phyloP scores from a whole-genome alignment of 2,797 vertebrate species.

The Dallia pectoralis region DNA sequence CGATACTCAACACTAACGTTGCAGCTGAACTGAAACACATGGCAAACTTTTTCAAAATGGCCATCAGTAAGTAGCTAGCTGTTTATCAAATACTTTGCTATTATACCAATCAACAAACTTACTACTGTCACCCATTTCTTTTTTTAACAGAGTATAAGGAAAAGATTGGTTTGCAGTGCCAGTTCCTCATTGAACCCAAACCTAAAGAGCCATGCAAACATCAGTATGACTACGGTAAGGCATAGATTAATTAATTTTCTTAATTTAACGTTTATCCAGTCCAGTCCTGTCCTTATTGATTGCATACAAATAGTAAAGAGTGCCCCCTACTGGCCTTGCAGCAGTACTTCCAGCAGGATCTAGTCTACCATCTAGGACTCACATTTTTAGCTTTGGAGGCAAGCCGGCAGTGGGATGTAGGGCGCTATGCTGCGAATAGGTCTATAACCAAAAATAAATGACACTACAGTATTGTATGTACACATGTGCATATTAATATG shows the following conservation, averaged over 20 bases:
- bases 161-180: constrained; percentile 69
- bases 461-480: neutral
- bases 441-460: neutral
- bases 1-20: constrained; percentile 65
- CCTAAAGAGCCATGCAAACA: constrained; percentile 73
- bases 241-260: neutral
- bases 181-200: constrained; percentile 72
- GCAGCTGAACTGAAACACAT: constrained; percentile 67
- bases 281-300: too few relatives aligned
- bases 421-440: neutral
- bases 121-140: neutral
- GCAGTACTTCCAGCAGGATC: too few relatives aligned
- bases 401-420: too few relatives aligned
- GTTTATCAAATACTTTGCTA: neutral
- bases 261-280: neutral
- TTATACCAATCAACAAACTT: neutral
- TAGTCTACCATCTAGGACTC: too few relatives aligned
- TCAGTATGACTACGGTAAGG: constrained; percentile 70
- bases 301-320: too few relatives aligned
- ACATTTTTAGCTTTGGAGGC: too few relatives aligned
- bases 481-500: neutral
- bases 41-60: constrained; percentile 72
- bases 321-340: too few relatives aligned
- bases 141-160: constrained; percentile 66
- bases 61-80: constrained; percentile 54